Evolutionary conservation across 2,797 vertebrate species (phyloP).

Genomic region (Liasis olivaceus): DNA sequence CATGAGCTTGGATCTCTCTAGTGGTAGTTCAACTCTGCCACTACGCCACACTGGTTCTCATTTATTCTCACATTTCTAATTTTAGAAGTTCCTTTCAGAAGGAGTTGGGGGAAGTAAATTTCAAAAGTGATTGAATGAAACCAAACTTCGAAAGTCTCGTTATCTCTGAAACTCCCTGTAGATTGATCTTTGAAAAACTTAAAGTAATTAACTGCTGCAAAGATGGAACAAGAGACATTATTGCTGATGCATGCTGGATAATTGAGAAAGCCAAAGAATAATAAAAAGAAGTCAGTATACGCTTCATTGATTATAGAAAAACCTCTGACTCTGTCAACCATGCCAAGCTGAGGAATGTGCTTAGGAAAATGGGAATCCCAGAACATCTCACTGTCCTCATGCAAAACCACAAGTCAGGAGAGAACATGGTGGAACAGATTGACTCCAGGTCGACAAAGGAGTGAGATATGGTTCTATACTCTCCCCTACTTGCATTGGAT

Average conservation of each 20-base stretch:
- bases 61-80: neutral
- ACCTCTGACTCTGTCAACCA: neutral
- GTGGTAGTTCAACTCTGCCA: neutral
- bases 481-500: neutral
- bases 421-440: neutral
- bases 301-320: neutral
- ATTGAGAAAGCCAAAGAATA: neutral
- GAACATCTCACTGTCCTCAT: neutral
- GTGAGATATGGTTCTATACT: neutral
- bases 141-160: neutral
- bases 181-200: neutral
- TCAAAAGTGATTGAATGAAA: neutral
- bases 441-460: neutral
- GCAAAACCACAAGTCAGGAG: neutral
- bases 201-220: neutral
- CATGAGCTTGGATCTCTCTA: neutral
- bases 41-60: neutral
- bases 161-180: neutral
- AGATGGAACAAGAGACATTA: neutral
- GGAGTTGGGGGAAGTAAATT: neutral
- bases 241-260: neutral
- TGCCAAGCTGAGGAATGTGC: neutral
- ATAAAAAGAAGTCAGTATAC: neutral
- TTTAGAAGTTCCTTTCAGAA: neutral
- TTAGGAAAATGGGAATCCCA: neutral